Evolutionary conservation across 2,888 invertebrate species (phyloP).

Genomic region (Drosophila ustulata): DNA sequence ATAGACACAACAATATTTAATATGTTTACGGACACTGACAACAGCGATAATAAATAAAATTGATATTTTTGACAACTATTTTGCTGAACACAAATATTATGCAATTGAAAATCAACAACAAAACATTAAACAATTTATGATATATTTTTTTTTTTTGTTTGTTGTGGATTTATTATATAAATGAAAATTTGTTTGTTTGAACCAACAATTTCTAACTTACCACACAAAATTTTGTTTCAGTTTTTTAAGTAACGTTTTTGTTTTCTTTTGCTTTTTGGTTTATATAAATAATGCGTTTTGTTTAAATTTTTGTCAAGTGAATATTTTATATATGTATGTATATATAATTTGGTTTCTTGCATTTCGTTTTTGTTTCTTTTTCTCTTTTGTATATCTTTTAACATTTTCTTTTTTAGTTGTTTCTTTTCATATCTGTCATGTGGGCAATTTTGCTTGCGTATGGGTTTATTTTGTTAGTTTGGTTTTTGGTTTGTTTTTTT

Average conservation of each 20-base stretch:
- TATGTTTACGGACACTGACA: constrained; percentile 52
- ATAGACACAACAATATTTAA: constrained; percentile 35
- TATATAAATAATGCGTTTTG: constrained; percentile 72
- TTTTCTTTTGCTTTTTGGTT: constrained; percentile 65
- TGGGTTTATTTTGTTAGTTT: constrained; percentile 65
- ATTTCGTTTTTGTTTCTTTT: constrained; percentile 45
- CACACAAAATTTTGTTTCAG: constrained; percentile 85
- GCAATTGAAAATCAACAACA: constrained; percentile 74
- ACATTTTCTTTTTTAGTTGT: constrained; percentile 54
- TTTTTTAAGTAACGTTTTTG: constrained; percentile 70
- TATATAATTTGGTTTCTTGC: constrained; percentile 62
- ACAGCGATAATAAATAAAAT: constrained; percentile 64
- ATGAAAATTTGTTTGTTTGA: constrained; percentile 57
- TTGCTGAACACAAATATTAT: constrained; percentile 64
- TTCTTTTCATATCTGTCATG: constrained; percentile 56
- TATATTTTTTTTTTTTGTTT: constrained; percentile 36
- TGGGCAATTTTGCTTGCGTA: constrained; percentile 70
- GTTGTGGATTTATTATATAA: constrained; percentile 34
- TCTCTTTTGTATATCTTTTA: constrained; percentile 52
- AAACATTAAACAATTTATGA: constrained; percentile 56
- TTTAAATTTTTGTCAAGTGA: constrained; percentile 70
- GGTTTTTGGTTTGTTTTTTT: constrained; percentile 50
- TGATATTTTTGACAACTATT: constrained; percentile 54
- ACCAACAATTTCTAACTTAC: constrained; percentile 84
- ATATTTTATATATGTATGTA: constrained; percentile 59